Conservation (phyloP, 1,140 invertebrate species). For the Zaprionus capensis region DNA sequence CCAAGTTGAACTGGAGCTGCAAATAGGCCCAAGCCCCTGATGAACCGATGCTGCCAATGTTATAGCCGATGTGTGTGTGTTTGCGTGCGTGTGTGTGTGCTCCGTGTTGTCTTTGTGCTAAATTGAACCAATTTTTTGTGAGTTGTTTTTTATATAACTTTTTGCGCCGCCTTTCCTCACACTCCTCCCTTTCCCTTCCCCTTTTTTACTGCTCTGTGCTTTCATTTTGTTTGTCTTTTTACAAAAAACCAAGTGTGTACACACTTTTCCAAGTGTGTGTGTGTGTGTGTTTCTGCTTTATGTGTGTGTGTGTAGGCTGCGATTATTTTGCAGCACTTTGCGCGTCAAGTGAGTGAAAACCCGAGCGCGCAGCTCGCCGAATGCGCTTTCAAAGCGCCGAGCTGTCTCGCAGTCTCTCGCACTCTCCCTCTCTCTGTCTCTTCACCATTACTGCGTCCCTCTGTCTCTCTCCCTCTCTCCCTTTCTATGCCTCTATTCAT, state of each 20-base stretch:
- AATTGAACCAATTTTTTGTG: slow-evolving; percentile 78
- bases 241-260: slow-evolving; percentile 24
- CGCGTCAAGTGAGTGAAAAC: slow-evolving; percentile 79
- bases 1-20: slow-evolving; percentile 39
- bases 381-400: slow-evolving; percentile 70
- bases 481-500: slow-evolving; percentile 60
- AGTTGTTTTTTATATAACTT: slow-evolving; percentile 41
- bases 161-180: slow-evolving; percentile 17
- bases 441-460: no score
- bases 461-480: neutral
- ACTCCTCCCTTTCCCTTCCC: neutral
- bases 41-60: slow-evolving; percentile 39
- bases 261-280: slow-evolving; percentile 7
- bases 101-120: slow-evolving; percentile 70
- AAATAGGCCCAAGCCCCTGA: slow-evolving; percentile 63
- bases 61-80: slow-evolving; percentile 20
- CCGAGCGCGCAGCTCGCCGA: slow-evolving; percentile 19
- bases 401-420: slow-evolving; percentile 20
- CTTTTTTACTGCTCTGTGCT: slow-evolving; percentile 56
- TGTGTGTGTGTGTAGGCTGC: slow-evolving; percentile 32
- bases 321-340: slow-evolving; percentile 75
- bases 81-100: neutral
- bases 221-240: slow-evolving; percentile 72
- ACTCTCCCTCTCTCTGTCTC: neutral
- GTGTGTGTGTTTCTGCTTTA: slow-evolving; percentile 1